phyloP scores from a whole-genome alignment of 2,888 invertebrate species.

The Agonopterix alstromeriana region DNA sequence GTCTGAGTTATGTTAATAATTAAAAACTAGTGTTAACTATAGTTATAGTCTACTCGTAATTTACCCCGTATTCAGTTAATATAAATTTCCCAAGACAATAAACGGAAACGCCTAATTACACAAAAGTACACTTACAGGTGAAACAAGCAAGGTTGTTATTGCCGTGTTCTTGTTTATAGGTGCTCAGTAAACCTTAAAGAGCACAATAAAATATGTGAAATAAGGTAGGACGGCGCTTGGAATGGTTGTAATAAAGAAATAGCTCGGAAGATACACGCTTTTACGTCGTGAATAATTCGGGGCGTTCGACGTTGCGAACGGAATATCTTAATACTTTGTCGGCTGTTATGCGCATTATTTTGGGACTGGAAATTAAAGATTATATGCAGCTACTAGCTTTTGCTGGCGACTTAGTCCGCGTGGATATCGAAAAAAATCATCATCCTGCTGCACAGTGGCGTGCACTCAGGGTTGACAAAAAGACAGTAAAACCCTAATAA shows the following conservation, averaged over 20 bases:
- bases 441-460: too few species aligned
- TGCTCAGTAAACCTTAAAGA: slow-evolving; percentile 23
- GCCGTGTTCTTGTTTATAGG: slow-evolving; percentile 19
- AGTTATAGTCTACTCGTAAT: too few species aligned
- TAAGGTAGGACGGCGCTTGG: slow-evolving; percentile 36
- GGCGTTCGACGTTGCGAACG: slow-evolving; percentile 32
- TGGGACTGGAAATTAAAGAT: too few species aligned
- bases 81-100: too few species aligned
- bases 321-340: slow-evolving; percentile 13
- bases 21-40: too few species aligned
- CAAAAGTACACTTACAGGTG: slow-evolving; percentile 9
- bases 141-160: slow-evolving; percentile 17
- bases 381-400: too few species aligned
- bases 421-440: too few species aligned
- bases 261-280: slow-evolving; percentile 36
- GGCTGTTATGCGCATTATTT: background rate
- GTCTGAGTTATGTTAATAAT: too few species aligned
- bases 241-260: slow-evolving; percentile 61
- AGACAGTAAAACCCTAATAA: too few species aligned
- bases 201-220: slow-evolving; percentile 50
- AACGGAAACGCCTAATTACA: background rate
- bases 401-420: too few species aligned
- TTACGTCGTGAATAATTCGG: slow-evolving; percentile 40
- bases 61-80: too few species aligned
- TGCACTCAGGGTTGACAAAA: too few species aligned